Base-by-base conservation (phyloP, 2,888 invertebrate genomes). In the Lasioglossum villosulum region DNA sequence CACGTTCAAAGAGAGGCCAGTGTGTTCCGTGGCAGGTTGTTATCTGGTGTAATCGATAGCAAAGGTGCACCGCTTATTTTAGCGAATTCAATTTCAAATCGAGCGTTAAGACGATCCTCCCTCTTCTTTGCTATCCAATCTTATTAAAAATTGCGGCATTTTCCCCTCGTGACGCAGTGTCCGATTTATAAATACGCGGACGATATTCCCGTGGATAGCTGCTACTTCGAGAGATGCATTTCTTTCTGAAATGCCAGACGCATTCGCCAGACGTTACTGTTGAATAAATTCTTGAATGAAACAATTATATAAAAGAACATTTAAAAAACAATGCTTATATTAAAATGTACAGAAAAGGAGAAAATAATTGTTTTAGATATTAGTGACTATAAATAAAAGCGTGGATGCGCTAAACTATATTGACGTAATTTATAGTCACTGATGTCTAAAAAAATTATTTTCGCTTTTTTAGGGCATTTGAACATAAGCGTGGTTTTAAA, bases 61-160 rank as follows among this genome's bases (percentile, higher is more conserved):
- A 83, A 78, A 72, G 63, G 66, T 27, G 66, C 14, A 59, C 70
- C 72, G 77, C 59, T 80, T 73, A 76, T 82, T 89, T 56, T 71
- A 78, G 30, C 42, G 73, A 86, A 82, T 89, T 86, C 70, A 86
- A 88, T 88, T 89, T 78, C 30, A 83, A 79, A 77, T 80, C 63
- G 78, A 74, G 77, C 63, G 76, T 78, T 37, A 34, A 19, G 71
- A 75, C 48, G 63, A 23, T n/a, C 73, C 37, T 56, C 48, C 27
- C 19, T 42, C 73, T 52, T 42, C n/a, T 16, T 37, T 4, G 19
- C 42, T 75, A 52, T 39, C 63, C 71, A 45, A 63, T 52, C 63
- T 23, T 19, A 76, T 39, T 16, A 75, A 76, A 81, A 83, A 76
- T 75, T 76, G 63, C 48, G 3, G 63, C 52, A 56, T 81, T 81